phyloP scores from a whole-genome alignment of 2,888 invertebrate genomes.

The Criorhina ranunculi region DNA sequence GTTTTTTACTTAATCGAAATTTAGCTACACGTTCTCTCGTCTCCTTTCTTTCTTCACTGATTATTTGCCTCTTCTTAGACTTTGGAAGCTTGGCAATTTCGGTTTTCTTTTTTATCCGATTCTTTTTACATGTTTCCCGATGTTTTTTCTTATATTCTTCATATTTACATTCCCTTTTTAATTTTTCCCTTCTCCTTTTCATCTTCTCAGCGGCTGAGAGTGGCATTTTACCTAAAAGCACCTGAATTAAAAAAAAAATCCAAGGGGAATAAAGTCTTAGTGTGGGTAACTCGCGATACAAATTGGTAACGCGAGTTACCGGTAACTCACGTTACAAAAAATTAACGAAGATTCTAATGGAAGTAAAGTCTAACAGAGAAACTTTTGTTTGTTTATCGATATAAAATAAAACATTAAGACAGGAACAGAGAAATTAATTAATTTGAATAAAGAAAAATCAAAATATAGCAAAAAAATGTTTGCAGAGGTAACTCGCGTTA shows the following conservation, averaged over 20 bases:
- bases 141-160: not conserved
- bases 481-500: too few relatives aligned
- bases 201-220: too few relatives aligned
- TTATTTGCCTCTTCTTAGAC: too few relatives aligned
- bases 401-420: not conserved
- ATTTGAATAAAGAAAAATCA: not conserved
- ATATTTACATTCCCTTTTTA: not conserved
- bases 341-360: not conserved
- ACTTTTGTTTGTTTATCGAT: not conserved
- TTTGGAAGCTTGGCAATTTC: not conserved
- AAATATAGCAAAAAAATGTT: too few relatives aligned
- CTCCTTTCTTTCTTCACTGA: too few relatives aligned
- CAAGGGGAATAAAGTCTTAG: too few relatives aligned
- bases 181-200: not conserved
- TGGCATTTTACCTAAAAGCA: too few relatives aligned
- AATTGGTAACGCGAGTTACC: not conserved
- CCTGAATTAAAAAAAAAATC: too few relatives aligned
- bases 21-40: conserved; percentile 18
- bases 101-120: not conserved
- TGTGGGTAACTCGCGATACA: not conserved
- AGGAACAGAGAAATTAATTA: not conserved
- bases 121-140: not conserved
- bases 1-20: conserved; percentile 27
- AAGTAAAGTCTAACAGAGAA: not conserved
- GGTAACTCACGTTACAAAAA: not conserved